phyloP scores from a whole-genome alignment of 2,113 vertebrate species.

The Labeo rohita region DNA sequence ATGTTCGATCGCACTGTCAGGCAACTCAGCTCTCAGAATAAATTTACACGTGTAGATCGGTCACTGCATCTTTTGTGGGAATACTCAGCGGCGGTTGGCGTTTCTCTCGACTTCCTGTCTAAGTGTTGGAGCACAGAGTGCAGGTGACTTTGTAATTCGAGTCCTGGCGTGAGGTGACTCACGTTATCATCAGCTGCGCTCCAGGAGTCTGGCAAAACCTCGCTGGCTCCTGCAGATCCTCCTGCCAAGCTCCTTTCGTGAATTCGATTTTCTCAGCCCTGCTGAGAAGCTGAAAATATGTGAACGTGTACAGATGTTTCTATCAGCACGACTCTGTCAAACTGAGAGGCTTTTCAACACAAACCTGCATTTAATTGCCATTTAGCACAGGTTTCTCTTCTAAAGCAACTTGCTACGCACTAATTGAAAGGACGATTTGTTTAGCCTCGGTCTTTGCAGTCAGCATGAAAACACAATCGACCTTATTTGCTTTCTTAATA shows the following conservation, averaged over 20 bases:
- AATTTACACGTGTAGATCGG: background rate
- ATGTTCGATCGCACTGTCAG: background rate
- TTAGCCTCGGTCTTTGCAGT: background rate
- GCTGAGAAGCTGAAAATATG: conserved; percentile 28
- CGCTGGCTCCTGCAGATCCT: background rate
- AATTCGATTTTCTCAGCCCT: conserved; percentile 9
- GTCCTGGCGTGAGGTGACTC: conserved; percentile 25
- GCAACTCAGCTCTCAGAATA: background rate
- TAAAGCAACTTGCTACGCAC: background rate
- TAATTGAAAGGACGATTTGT: background rate
- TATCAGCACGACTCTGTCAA: conserved; percentile 20
- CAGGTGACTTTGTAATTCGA: conserved; percentile 32
- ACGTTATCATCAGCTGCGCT: conserved; percentile 38
- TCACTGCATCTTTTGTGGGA: background rate
- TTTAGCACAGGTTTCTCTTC: background rate
- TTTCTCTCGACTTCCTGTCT: background rate
- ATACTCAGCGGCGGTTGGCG: background rate
- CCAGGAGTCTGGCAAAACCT: conserved; percentile 33
- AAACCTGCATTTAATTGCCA: conserved; percentile 17
- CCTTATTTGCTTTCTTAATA: background rate
- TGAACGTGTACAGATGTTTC: conserved; percentile 32
- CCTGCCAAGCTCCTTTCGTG: conserved; percentile 17
- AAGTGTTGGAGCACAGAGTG: background rate
- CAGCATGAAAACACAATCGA: background rate
- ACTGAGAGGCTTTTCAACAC: conserved; percentile 1